A percentile compares a stretch with the other conserved stretches of the same genome.
Evolutionary conservation across 2,797 vertebrate genomes (phyloP).

Genomic region (Anisognathus igniventris): DNA sequence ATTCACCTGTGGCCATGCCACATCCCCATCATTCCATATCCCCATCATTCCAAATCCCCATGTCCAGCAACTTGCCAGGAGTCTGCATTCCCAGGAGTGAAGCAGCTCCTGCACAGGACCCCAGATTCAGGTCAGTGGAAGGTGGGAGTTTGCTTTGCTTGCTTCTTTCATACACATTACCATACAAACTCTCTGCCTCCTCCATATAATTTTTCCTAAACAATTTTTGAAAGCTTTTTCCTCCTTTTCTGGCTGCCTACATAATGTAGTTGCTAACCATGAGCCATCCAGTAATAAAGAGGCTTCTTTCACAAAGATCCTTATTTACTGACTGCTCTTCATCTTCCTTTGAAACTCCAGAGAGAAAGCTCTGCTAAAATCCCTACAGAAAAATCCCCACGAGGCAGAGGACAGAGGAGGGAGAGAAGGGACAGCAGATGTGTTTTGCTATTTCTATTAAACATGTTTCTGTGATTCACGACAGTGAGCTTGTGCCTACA

Average conservation of each 20-base stretch:
- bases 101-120: neutral
- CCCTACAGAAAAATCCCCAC: neutral
- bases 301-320: neutral
- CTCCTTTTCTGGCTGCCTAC: neutral
- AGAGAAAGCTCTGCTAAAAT: neutral
- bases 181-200: neutral
- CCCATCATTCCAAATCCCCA: neutral
- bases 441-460: conserved; percentile 18
- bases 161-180: neutral
- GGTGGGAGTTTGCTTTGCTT: neutral
- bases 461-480: neutral
- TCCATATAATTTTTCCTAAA: neutral
- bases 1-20: neutral
- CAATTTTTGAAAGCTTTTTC: neutral
- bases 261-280: neutral
- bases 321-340: neutral
- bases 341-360: neutral
- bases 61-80: neutral
- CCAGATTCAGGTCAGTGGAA: neutral
- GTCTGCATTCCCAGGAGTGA: neutral
- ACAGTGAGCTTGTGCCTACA: neutral
- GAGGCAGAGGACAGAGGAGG: neutral
- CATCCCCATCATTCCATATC: neutral
- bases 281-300: neutral
- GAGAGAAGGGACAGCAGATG: neutral